These are phyloP conservation scores for Argyrosomus regius DNA, from an alignment of 2,797 vertebrate species.

Conservation along the genomic window DNA sequence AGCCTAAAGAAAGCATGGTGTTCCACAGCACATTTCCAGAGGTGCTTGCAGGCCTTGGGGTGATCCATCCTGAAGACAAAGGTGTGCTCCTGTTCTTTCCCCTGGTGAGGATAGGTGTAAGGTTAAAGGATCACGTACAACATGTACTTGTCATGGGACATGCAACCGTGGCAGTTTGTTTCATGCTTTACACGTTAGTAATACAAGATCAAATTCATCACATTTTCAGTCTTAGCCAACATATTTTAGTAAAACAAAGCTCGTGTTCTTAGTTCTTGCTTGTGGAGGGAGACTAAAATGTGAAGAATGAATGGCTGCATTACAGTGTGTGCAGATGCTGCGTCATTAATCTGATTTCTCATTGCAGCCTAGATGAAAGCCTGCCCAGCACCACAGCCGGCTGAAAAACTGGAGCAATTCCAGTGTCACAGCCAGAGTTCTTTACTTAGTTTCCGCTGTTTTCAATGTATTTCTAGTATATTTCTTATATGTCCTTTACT, in stretches of 20 bases:
- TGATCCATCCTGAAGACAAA: constrained; percentile 98
- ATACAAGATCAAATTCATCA: neutral
- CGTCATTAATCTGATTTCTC: constrained; percentile 51
- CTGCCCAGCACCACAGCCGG: neutral
- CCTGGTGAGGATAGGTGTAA: constrained; percentile 78
- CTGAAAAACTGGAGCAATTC: constrained; percentile 19
- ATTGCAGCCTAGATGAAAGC: constrained; percentile 22
- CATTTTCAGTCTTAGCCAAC: neutral
- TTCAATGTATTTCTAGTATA: neutral
- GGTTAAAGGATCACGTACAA: neutral
- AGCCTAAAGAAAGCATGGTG: constrained; percentile 99
- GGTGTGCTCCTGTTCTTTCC: constrained; percentile 98
- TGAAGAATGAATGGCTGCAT: constrained; percentile 25
- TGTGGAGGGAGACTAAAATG: constrained; percentile 1
- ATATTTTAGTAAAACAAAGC: constrained; percentile 1
- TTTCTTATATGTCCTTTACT: neutral
- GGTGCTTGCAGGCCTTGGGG: constrained; percentile 98
- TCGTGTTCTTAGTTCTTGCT: constrained; percentile 3
- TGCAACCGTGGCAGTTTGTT: neutral
- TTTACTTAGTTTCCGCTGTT: neutral
- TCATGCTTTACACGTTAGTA: neutral
- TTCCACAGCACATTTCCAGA: constrained; percentile 99
- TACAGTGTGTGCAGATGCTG: constrained; percentile 23
- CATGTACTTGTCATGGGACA: neutral
- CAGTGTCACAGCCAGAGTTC: constrained; percentile 3